phyloP scores from a whole-genome alignment of 2,888 invertebrate species.

The Myopa testacea region DNA sequence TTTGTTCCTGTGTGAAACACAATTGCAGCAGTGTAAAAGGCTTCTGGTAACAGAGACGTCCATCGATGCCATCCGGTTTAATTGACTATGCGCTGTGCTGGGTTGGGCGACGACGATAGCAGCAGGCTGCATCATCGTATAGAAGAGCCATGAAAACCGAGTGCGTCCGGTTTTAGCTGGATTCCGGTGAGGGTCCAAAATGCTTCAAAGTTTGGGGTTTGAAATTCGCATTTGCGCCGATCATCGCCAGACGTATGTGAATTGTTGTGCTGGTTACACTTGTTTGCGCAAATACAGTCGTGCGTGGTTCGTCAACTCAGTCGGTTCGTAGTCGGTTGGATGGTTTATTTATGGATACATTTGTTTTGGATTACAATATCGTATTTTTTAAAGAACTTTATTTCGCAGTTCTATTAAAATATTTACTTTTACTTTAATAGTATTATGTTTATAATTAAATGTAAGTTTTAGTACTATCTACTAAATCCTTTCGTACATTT shows the following conservation, averaged over 20 bases:
- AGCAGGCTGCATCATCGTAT: not conserved
- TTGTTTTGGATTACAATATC: too few species aligned
- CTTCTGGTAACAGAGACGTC: slow-evolving; percentile 6
- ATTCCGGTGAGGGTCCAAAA: not conserved
- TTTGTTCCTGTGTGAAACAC: not conserved
- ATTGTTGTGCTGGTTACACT: slow-evolving; percentile 1
- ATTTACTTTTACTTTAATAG: too few species aligned
- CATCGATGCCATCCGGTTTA: slow-evolving; percentile 27
- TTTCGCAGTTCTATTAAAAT: too few species aligned
- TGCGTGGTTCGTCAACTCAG: slow-evolving; percentile 1
- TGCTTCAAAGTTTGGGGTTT: slow-evolving; percentile 3
- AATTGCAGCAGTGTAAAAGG: not conserved
- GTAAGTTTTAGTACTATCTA: too few species aligned
- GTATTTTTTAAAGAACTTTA: too few species aligned
- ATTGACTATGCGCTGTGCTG: slow-evolving; percentile 1
- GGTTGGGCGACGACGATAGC: not conserved
- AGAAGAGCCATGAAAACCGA: not conserved
- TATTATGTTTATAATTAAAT: too few species aligned
- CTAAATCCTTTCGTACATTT: too few species aligned
- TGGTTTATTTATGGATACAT: not conserved
- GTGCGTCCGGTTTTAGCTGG: slow-evolving; percentile 25
- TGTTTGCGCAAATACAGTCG: slow-evolving; percentile 24
- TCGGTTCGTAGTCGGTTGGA: slow-evolving; percentile 1
- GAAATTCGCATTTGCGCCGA: not conserved
- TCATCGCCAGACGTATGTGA: not conserved